A percentile compares a stretch with the other conserved stretches of the same genome.
These are phyloP conservation scores for Dipus sagitta DNA, from an alignment of 2,797 vertebrate genomes.

Conservation along the genomic window DNA sequence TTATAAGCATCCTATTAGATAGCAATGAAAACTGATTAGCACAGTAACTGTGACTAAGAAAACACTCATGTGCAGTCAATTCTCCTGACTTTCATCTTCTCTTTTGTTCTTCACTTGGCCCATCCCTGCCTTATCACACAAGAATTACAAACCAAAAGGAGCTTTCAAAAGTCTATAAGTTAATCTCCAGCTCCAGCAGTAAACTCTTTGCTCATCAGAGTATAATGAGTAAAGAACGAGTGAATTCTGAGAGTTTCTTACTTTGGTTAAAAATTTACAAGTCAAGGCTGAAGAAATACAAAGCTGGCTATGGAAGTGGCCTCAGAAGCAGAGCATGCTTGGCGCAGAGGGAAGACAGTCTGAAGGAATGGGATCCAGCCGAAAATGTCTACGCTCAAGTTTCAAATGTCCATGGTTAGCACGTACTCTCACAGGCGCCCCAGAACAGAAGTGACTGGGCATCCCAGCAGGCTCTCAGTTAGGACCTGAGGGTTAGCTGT, in stretches of 20 bases:
- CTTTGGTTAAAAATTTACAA: conserved; percentile 8
- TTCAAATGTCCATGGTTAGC: neutral
- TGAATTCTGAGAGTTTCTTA: conserved; percentile 6
- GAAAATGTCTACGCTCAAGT: neutral
- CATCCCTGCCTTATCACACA: neutral
- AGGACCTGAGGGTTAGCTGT: neutral
- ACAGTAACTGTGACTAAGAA: neutral
- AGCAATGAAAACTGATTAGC: neutral
- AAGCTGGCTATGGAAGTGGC: neutral
- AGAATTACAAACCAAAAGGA: conserved; percentile 17
- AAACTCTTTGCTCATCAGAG: conserved; percentile 24
- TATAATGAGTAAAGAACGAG: neutral
- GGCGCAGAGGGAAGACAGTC: neutral
- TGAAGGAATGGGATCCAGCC: neutral
- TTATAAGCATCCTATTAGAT: conserved; percentile 9
- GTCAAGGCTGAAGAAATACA: conserved; percentile 16
- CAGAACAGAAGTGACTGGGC: neutral
- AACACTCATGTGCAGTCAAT: neutral
- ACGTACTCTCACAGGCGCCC: neutral
- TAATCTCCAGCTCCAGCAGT: conserved; percentile 37
- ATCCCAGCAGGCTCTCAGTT: neutral
- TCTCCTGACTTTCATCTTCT: neutral
- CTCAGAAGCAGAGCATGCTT: neutral
- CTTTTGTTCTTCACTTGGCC: neutral
- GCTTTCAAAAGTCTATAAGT: conserved; percentile 18